Evolutionary conservation across 1,140 invertebrate species (phyloP).

Genomic region (Procambarus clarkii): DNA sequence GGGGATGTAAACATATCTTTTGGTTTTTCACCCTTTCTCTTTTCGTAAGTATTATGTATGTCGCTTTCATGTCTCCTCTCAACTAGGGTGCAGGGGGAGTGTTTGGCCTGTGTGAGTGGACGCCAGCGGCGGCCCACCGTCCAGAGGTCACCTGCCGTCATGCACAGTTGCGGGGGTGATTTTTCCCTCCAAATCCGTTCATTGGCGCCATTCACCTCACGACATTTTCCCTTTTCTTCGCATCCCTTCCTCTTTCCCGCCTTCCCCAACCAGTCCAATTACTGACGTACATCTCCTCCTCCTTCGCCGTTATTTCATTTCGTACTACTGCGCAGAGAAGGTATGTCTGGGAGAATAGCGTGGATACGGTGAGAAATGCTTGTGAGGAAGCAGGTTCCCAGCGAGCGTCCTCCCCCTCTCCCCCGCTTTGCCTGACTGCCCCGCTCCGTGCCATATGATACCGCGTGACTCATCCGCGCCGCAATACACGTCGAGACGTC

Average conservation of each 20-base stretch:
- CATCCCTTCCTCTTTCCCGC: background rate
- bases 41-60: too few species aligned
- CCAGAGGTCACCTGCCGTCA: too few species aligned
- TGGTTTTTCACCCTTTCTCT: too few species aligned
- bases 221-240: background rate
- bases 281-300: background rate
- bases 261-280: background rate
- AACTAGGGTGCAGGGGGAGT: too few species aligned
- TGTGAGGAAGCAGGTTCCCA: conserved; percentile 15
- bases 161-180: too few species aligned
- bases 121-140: too few species aligned
- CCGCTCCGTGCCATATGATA: conserved; percentile 64
- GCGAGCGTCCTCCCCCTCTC: conserved; percentile 13
- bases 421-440: conserved; percentile 58
- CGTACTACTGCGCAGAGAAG: too few species aligned
- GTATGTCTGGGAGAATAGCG: background rate
- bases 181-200: too few species aligned
- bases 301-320: too few species aligned
- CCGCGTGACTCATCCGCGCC: conserved; percentile 33
- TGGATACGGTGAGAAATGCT: background rate
- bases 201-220: background rate
- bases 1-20: too few species aligned
- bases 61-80: too few species aligned
- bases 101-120: too few species aligned
- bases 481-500: background rate